Base-by-base conservation (phyloP, 2,888 invertebrate species). In the Ganaspis brasiliensis region DNA sequence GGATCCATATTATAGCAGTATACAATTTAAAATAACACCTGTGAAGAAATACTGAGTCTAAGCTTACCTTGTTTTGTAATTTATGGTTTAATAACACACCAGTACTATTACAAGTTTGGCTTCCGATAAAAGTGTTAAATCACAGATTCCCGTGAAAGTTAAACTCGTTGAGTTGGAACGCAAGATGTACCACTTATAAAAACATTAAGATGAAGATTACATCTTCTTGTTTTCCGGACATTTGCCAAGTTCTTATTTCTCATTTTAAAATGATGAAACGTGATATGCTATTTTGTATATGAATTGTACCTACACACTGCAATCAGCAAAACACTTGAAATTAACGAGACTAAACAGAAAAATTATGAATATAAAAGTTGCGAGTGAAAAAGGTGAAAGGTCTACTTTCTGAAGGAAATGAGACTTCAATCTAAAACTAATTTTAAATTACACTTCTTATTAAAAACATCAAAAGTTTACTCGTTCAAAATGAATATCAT, bases 121-220 rank as follows among this genome's bases (percentile, higher is more conserved):
- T 67, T 67, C 45, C 24, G 45, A 14, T 37, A 24, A 37, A 63
- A 40, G 40, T 67, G n/a, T 45, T 45, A 67, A 45, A 45, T 21
- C 45, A 67, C 14, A 24, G 37, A 67, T 14, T 21, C 45, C 14
- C 45, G 67, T 67, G 45, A 67, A 67, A 67, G 67, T 67, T n/a
- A 67, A 67, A 45, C 21, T 21, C 45, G 40, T 6, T 67, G 45
- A 67, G n/a, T 45, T 37, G 45, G 40, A 67, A 67, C 24, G 40
- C 21, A 14, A 24, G 40, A 45, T 26, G 24, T 45, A 67, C 37
- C 45, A 67, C 40, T 67, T 40, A 52, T 24, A 8, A 14, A 67
- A 24, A 40, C 14, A 67, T 67, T 40, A 67, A 67, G 21, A 45
- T 45, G n/a, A 24, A n/a, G n/a, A 14, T 40, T 19, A 37, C 40